Conservation (phyloP, 2,888 invertebrate genomes). For the Sinhomidia bicolor region DNA sequence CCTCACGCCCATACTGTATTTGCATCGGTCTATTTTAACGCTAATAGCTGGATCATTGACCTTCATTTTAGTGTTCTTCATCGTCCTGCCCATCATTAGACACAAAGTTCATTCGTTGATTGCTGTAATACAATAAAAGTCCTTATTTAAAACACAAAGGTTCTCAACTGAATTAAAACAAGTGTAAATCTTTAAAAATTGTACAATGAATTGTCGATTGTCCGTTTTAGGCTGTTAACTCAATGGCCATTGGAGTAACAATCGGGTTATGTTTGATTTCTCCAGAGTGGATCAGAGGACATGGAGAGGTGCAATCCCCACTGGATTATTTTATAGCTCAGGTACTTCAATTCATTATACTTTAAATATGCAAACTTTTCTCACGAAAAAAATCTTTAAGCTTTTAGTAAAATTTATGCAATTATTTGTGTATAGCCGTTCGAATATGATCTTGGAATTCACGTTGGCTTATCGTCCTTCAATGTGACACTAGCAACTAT, state of each 20-base stretch:
- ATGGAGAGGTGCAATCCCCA: conserved; percentile 73
- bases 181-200: too few species aligned
- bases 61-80: conserved; percentile 72
- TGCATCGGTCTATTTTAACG: conserved; percentile 71
- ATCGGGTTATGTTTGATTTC: conserved; percentile 76
- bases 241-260: conserved; percentile 73
- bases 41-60: conserved; percentile 71
- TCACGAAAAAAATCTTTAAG: background rate
- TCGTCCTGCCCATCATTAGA: conserved; percentile 77
- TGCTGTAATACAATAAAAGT: conserved; percentile 74
- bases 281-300: conserved; percentile 78
- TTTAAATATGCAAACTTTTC: too few species aligned
- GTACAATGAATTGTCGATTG: too few species aligned
- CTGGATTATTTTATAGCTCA: conserved; percentile 75
- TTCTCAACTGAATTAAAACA: too few species aligned
- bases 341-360: conserved; percentile 70
- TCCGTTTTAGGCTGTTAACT: conserved; percentile 76
- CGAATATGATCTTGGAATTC: conserved; percentile 75
- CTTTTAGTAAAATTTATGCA: background rate
- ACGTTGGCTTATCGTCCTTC: conserved; percentile 77
- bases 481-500: conserved; percentile 77
- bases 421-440: conserved; percentile 65
- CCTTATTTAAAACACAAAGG: too few species aligned
- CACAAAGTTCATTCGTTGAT: conserved; percentile 76
- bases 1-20: conserved; percentile 73